Evolutionary conservation across 2,888 invertebrate species (phyloP), one percentile per base, ranked within the genome.

Genomic region (Pandemis corylana): DNA sequence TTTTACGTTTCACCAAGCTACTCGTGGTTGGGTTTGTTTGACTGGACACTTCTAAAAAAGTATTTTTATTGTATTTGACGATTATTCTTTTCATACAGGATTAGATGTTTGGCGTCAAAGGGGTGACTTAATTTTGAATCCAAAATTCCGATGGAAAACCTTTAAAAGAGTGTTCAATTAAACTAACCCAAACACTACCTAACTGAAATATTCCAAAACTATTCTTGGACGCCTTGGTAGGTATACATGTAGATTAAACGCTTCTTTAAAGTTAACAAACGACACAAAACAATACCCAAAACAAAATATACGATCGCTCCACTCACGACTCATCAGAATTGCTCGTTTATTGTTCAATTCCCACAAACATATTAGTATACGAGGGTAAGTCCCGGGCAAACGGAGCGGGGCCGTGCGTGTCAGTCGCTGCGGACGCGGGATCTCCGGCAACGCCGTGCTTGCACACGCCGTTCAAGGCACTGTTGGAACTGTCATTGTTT

Each of bases 311-410:
- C 12, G 2, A 13, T 51, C 13, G n/a, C 41, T 41, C 36, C 41
- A 62, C 41, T 5, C 41, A 41, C 59, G 7, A 28, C 15, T 15
- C 4, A 42, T 44, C 62, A 41, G 20, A 4, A 13, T 28, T 13
- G 36, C 41, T 10, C 44, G 64, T 67, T 41, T 86, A 81, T 91
- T 87, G 86, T 77, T 75, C 76, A 79, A 81, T 83, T 78, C 82
- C 81, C 82, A 83, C 89, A 92, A 93, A 91, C 90, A 93, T 90
- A 92, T 93, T 92, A 92, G 92, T 89, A 90, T 86, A 89, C 87
- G 87, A 83, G 83, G 78, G 85, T 91, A 93, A 93, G 85, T 85
- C 91, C 86, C 90, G 82, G 83, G 83, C 91, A 93, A 92, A 91
- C 91, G 85, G 84, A 83, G 85, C 86, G 80, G 81, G 83, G 85